Evolutionary conservation across 2,797 vertebrate genomes (phyloP).

Genomic region (Acipenser oxyrinchus): DNA sequence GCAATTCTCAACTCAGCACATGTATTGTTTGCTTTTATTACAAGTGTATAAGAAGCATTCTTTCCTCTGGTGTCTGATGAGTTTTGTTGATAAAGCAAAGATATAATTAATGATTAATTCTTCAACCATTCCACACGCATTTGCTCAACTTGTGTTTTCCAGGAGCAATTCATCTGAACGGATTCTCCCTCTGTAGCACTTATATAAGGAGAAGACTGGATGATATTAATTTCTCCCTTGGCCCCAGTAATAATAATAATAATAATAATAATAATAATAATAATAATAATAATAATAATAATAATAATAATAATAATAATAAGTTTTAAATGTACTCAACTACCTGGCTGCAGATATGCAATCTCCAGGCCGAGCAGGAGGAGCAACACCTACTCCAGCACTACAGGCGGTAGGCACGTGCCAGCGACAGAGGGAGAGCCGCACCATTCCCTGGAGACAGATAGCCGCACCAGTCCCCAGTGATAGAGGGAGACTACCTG

Average conservation of each 20-base stretch:
- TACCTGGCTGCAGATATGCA: no score
- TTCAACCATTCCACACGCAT: background rate
- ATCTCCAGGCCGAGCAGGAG: no score
- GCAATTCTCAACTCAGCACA: constrained; percentile 15
- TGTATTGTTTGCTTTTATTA: background rate
- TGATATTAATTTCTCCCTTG: background rate
- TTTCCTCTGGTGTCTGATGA: rapidly evolving
- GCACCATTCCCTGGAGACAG: no score
- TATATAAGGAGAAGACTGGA: background rate
- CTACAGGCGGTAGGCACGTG: no score
- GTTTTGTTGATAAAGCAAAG: rapidly evolving
- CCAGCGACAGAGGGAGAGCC: no score
- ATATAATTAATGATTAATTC: rapidly evolving
- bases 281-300: no score
- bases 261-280: no score
- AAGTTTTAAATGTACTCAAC: no score
- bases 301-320: no score
- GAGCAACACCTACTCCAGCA: no score
- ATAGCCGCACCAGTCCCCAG: no score
- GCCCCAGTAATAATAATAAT: background rate
- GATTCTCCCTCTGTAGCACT: constrained; percentile 12
- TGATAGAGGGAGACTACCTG: no score
- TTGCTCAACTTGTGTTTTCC: rapidly evolving
- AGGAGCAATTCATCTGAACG: constrained; percentile 29
- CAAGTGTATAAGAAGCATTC: rapidly evolving